phyloP scores from a whole-genome alignment of 2,888 invertebrate genomes.

The Syritta pipiens region DNA sequence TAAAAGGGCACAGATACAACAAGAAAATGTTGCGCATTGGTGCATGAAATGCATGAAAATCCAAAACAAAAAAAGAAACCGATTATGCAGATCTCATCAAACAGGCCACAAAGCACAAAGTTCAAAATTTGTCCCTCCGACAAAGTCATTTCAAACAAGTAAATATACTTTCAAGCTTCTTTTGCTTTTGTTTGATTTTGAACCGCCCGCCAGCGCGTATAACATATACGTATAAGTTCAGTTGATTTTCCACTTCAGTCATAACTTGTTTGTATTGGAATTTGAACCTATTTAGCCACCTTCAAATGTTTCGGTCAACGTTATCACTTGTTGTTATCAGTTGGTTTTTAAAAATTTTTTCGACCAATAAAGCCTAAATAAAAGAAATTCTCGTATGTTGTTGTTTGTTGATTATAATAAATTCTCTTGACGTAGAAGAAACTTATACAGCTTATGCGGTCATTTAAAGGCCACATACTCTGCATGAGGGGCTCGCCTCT shows the following conservation, averaged over 20 bases:
- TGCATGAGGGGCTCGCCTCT: constrained; percentile 58
- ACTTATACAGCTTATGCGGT: neutral
- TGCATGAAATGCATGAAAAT: no score
- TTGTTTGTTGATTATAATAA: constrained; percentile 21
- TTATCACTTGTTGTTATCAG: constrained; percentile 30
- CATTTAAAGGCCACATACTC: constrained; percentile 39
- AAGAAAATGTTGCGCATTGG: no score
- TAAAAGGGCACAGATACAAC: no score
- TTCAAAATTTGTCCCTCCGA: constrained; percentile 28
- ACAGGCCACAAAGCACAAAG: constrained; percentile 40
- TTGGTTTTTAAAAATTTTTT: constrained; percentile 3
- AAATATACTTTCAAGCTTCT: constrained; percentile 21
- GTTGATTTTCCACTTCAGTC: constrained; percentile 3
- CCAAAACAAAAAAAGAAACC: no score
- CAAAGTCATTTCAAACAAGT: constrained; percentile 36
- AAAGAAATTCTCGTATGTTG: constrained; percentile 18
- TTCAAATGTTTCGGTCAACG: constrained; percentile 11
- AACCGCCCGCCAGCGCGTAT: neutral
- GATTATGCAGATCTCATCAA: no score
- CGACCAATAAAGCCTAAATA: constrained; percentile 16
- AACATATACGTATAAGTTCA: neutral
- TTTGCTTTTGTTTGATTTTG: neutral
- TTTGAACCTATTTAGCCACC: constrained; percentile 25
- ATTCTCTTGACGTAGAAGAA: constrained; percentile 22
- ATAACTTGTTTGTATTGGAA: constrained; percentile 29